Evolutionary conservation across 2,888 invertebrate species (phyloP), one percentile per base, ranked within the genome.

Genomic region (Dione juno): DNA sequence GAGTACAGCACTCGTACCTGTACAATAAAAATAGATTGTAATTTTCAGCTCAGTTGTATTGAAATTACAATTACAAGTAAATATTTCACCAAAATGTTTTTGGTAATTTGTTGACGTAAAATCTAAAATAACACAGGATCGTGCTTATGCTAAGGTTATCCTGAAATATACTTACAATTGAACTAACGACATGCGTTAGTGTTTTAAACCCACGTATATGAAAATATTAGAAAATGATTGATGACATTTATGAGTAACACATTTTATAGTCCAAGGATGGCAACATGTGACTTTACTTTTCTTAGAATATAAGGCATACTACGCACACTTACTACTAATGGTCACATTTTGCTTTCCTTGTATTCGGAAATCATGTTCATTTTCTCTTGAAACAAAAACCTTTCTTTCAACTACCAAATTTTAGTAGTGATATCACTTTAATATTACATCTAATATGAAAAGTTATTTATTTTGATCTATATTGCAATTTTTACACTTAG

Each of bases 181-280:
- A 50, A 50, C 11, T 50, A 35, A 35, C n/a, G n/a, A 9, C 35
- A 13, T 52, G 52, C 13, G 21, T 28, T 13, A 53, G 10, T 19
- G 19, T 35, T 54, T 35, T n/a, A 10, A 54, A 57, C 16, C 5
- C 13, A 3, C 13, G n/a, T 14, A 6, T 57, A 37, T 37, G 16
- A 19, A 40, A 57, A 10, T 57, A 57, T 37, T 57, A 11, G 2
- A 45, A 35, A 61, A 16, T 45, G n/a, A 61, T 61, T 61, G 61
- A n/a, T 35, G 43, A 61, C 16, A 35, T 35, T 45, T 45, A 45
- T 61, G 61, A 61, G 61, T 45, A 61, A 61, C 45, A 45, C 8
- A 43, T 43, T 43, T 10, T 61, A n/a, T 19, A 21, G 59, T 45
- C 43, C 43, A 28, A 45, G 28, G 43, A 61, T 43, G 28, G 43